Evolutionary conservation across 1,140 invertebrate genomes (phyloP).

Genomic region (Homalodisca vitripennis): DNA sequence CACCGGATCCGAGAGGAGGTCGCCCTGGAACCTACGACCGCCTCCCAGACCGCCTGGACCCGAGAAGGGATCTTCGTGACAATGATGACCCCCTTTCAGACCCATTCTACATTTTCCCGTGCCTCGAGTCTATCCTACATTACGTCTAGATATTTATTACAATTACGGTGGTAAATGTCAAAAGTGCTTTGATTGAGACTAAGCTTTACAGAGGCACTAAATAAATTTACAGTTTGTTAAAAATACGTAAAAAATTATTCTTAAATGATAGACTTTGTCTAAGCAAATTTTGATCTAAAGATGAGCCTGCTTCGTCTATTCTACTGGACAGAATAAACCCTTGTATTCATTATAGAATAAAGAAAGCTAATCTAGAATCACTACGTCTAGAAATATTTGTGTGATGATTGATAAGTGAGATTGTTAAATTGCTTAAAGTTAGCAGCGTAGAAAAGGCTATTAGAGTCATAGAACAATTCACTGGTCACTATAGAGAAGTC

Average conservation of each 20-base stretch:
- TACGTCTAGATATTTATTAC: background rate
- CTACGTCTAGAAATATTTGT: background rate
- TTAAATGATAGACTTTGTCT: constrained; percentile 8
- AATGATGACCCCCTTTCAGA: background rate
- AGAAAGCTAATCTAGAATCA: constrained; percentile 22
- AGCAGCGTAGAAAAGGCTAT: constrained; percentile 24
- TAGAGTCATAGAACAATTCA: background rate
- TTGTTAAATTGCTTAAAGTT: constrained; percentile 15
- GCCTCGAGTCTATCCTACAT: background rate
- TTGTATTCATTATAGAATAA: constrained; percentile 15
- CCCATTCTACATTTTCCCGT: background rate
- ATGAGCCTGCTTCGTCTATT: constrained; percentile 1
- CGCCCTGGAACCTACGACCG: background rate
- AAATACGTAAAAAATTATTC: constrained; percentile 22
- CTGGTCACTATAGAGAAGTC: constrained; percentile 12
- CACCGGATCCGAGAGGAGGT: background rate
- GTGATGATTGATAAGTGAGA: constrained; percentile 20
- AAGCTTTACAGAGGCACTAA: constrained; percentile 23
- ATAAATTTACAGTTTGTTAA: constrained; percentile 27
- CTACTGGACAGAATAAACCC: constrained; percentile 23
- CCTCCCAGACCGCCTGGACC: background rate
- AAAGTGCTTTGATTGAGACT: background rate
- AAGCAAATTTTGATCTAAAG: constrained; percentile 26
- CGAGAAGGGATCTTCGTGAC: background rate
- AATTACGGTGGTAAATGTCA: background rate